phyloP scores from a whole-genome alignment of 2,113 vertebrate species.

The Embiotoca jacksoni region DNA sequence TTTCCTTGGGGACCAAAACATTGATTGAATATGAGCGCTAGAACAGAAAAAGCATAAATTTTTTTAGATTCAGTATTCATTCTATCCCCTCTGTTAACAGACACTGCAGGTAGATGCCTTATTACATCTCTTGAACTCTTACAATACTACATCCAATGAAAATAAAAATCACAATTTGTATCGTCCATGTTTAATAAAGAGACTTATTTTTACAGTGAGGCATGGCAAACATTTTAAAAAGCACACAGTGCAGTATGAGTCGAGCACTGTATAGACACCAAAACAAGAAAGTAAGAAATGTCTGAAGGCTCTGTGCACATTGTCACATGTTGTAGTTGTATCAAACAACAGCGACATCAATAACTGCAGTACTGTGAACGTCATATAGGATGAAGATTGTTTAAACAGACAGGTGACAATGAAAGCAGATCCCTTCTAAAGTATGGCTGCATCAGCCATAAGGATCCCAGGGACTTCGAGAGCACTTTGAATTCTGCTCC shows the following conservation, averaged over 20 bases:
- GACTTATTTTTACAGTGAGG: neutral
- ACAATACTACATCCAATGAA: too few species aligned
- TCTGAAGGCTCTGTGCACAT: neutral
- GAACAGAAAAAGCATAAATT: too few species aligned
- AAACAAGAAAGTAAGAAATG: neutral
- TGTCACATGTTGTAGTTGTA: neutral
- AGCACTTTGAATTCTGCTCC: neutral
- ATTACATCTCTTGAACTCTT: too few species aligned
- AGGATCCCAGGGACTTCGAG: neutral
- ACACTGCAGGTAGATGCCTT: too few species aligned
- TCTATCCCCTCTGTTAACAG: too few species aligned
- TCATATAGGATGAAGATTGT: neutral
- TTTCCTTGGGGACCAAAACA: too few species aligned
- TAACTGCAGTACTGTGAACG: neutral
- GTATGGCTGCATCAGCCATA: neutral
- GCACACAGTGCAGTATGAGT: neutral
- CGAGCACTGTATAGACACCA: neutral
- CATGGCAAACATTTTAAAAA: too few species aligned
- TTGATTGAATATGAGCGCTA: too few species aligned
- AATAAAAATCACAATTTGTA: neutral
- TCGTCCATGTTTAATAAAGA: neutral
- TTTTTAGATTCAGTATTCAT: too few species aligned
- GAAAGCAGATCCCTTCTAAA: neutral
- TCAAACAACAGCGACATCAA: neutral
- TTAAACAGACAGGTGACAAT: neutral